Percentiles rank a stretch among this genome's conserved stretches.
These are phyloP conservation scores for Catalaphyllia jardinei DNA, from an alignment of 64 coral and sea anemone species.

Conservation along the genomic window DNA sequence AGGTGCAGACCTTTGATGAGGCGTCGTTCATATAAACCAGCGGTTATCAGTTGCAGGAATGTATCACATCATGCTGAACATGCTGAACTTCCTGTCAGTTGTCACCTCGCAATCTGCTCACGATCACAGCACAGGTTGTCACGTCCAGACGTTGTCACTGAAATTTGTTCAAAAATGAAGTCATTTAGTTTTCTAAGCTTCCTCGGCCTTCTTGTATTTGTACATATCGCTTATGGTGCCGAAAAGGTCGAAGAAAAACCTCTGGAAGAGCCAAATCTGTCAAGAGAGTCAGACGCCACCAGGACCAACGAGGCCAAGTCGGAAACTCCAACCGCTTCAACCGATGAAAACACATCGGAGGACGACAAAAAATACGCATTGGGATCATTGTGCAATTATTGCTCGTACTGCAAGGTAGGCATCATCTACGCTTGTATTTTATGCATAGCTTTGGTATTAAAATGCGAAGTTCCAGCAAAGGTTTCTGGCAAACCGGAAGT, in stretches of 20 bases:
- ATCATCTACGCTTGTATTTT: background rate
- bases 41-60: background rate
- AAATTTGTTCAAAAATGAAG: background rate
- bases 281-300: conserved; percentile 16
- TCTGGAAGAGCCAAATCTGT: conserved; percentile 35
- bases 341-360: background rate
- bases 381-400: conserved; percentile 90
- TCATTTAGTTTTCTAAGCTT: background rate
- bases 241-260: conserved; percentile 46
- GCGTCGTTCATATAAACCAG: background rate
- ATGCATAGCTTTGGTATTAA: too few species aligned
- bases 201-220: background rate
- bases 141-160: background rate
- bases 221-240: background rate
- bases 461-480: too few species aligned
- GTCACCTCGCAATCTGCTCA: background rate
- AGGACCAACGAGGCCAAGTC: conserved; percentile 31
- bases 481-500: too few species aligned
- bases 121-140: background rate
- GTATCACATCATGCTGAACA: background rate
- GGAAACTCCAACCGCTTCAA: conserved; percentile 2
- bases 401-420: conserved; percentile 93
- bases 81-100: background rate
- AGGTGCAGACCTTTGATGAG: background rate
- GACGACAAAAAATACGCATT: conserved; percentile 64